Percentiles rank a stretch among this genome's conserved stretches.
Evolutionary conservation across 2,888 invertebrate genomes (phyloP).

Genomic region (Drosophila histrio): DNA sequence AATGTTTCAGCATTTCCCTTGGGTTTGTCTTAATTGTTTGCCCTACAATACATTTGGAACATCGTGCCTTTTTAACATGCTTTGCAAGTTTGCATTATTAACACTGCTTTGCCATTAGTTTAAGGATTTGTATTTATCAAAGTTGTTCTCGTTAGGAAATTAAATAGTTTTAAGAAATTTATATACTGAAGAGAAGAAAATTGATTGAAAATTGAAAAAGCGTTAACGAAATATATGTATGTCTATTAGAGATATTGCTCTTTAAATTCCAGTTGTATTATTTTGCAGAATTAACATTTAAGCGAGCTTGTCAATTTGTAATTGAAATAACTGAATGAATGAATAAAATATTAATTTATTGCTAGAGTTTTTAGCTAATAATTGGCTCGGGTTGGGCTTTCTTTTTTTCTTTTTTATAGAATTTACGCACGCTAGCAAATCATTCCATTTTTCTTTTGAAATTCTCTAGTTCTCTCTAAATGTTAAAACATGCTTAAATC

Average conservation of each 20-base stretch:
- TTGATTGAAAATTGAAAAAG: neutral
- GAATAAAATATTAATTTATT: neutral
- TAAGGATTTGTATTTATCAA: constrained; percentile 13
- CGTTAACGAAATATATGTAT: neutral
- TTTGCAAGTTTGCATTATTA: constrained; percentile 58
- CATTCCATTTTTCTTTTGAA: constrained; percentile 9
- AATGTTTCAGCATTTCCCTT: constrained; percentile 70
- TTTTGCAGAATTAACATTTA: neutral
- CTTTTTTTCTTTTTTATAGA: too few relatives aligned
- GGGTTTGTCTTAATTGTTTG: constrained; percentile 59
- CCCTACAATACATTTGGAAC: constrained; percentile 64
- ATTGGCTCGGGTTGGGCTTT: constrained; percentile 52
- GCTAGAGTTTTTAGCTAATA: constrained; percentile 35
- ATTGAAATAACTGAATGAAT: constrained; percentile 2
- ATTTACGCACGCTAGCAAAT: constrained; percentile 15
- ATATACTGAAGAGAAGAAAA: neutral
- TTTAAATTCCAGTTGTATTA: neutral
- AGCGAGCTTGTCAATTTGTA: neutral
- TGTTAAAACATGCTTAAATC: constrained; percentile 3
- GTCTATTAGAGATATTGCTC: neutral
- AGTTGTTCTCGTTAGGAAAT: constrained; percentile 8
- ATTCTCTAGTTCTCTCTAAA: neutral
- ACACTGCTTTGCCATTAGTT: constrained; percentile 46
- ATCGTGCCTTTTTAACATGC: constrained; percentile 67
- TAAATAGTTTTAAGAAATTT: constrained; percentile 10